Evolutionary conservation across 2,113 vertebrate species (phyloP), one percentile per base, ranked within the genome.

Genomic region (Pyxicephalus adspersus): DNA sequence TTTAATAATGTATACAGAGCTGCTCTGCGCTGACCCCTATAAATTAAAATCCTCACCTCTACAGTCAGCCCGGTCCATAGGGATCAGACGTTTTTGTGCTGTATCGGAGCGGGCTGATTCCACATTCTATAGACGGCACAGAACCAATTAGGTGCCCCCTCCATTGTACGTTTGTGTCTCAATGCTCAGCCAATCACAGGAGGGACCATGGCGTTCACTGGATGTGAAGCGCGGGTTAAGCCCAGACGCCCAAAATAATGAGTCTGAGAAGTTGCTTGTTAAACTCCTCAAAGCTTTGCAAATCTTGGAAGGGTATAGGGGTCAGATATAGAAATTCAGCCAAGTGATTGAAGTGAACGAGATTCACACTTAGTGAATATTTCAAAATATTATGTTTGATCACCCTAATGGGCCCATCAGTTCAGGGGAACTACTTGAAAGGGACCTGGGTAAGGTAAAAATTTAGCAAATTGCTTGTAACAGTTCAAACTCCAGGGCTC

Each of bases 231-330:
- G 28, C 7, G 23, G 67, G 50, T 71, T 26, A 29, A 13, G 26
- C 19, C 54, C 23, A n/a, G 51, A 25, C 15, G 68, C 45, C 68
- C 31, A 72, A n/a, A 72, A 55, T 72, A 72, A 72, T 72, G 7
- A 57, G 9, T 51, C 51, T 11, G 28, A 19, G 25, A 26, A 9
- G 15, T 5, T 18, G 26, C 38, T 52, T 52, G 11, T 25, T 70
- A 52, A 50, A 25, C 38, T 25, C 17, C 67, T 28, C 50, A 25
- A 50, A 68, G 65, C 38, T 23, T 22, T 6, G 16, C 16, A 16
- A 55, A 55, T 18, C 67, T 29, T 9, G 26, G 6, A 9, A 72
- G n/a, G 68, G 68, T 55, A 17, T 19, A 2, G 38, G 26, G 68
- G 68, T 72, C 68, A 22, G 18, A 15, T 1, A 22, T 72, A 8